Evolutionary conservation across 2,113 vertebrate species (phyloP), one percentile per base, ranked within the genome.

Genomic region (Odocoileus virginianus): DNA sequence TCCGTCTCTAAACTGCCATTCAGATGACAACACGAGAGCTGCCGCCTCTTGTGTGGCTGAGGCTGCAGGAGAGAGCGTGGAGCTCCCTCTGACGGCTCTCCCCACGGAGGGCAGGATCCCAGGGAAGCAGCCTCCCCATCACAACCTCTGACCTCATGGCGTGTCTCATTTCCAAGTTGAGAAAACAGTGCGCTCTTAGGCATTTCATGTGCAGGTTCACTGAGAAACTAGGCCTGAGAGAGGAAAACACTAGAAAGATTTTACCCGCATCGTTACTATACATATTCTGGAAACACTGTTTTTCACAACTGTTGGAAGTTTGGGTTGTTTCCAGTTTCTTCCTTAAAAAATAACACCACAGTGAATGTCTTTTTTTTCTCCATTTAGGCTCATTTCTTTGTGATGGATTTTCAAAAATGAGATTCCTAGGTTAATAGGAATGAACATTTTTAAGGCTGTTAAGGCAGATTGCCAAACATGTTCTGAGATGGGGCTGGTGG

Each of bases 121-220:
- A 47, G 58, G 58, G 76, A 9, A 88, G 30, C 27, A 27, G n/a
- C 89, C 5, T 2, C 52, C 25, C 30, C 7, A 5, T 54, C 2
- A 2, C 27, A 36, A 67, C 61, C 54, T 1, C 67, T 74, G 43
- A 36, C 91, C n/a, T 67, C 0, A 0, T 13, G 36, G 79, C 54
- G 81, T 58, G 1, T 58, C 30, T 76, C 45, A 36, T 86, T 61
- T 81, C 3, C 47, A 61, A 43, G 50, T 21, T 45, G 2, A 36
- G 94, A 36, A n/a, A 84, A 87, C 23, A 40, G 2, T 0, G 0
- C 3, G 3, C 28, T 74, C 57, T 78, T 43, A 5, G 0, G n/a
- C 71, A 85, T 67, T 64, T 78, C 28, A 14, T 30, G 28, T 27
- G 7, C 9, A 0, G 10, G 7, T 30, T 47, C 9, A 4, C 79